Base-by-base conservation (phyloP, 2,888 invertebrate genomes). In the Keiferia lycopersicella region DNA sequence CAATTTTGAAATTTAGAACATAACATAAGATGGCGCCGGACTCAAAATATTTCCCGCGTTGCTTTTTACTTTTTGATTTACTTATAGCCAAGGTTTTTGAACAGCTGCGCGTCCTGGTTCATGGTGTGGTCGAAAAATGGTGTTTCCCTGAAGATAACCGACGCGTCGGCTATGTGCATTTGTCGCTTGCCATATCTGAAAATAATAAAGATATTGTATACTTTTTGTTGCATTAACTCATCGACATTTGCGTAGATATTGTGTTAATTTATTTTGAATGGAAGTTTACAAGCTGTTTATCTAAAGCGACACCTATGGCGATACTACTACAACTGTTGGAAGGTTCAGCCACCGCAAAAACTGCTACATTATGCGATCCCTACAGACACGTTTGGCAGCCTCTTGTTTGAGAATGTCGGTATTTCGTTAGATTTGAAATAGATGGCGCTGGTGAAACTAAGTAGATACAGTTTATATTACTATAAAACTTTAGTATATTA, bases 161-260 rank as follows among this genome's bases (percentile, higher is more conserved):
- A 90, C 0, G 89, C 85, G 69, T 90, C 91, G 1, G 90, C 83
- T 82, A 90, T 86, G 68, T 86, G 91, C 89, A 88, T 88, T 71
- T 89, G 91, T 48, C 91, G 73, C 69, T 91, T 91, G 56, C 91
- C 91, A 65, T 88, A 91, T 82, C 91, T 91, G 85, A 56, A 79
- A 86, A 66, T 26, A 26, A 26, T 6, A 26, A 56, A 56, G 1
- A 34, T 0, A 10, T 34, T 10, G 16, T 22, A 4, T 20, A 12
- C 4, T 22, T n/a, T 45, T 45, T 7, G 6, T n/a, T n/a, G n/a
- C 18, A 48, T 7, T 4, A n/a, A 45, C 1, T 1, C 16, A 45
- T n/a, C n/a, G n/a, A n/a, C n/a, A n/a, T n/a, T n/a, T n/a, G n/a
- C n/a, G n/a, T n/a, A n/a, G n/a, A n/a, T n/a, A n/a, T n/a, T n/a